Conservation (phyloP, 2,888 invertebrate species). For the Drosophila merina region DNA sequence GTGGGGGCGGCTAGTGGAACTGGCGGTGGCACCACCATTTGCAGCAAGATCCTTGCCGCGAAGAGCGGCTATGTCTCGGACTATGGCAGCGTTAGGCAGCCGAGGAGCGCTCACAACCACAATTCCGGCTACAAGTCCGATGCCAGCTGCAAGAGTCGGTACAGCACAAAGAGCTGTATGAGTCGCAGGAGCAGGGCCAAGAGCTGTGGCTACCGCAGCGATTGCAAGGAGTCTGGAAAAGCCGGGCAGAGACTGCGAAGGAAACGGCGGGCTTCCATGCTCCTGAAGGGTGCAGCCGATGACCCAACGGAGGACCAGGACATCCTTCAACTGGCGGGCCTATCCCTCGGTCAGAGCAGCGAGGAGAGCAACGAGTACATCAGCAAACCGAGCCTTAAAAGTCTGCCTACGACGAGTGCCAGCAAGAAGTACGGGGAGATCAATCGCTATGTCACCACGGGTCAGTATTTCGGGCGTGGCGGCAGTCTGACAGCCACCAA, state of each 20-base stretch:
- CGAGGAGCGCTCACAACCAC: slow-evolving; percentile 71
- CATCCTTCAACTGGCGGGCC: slow-evolving; percentile 86
- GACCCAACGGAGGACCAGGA: slow-evolving; percentile 85
- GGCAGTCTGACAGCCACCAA: slow-evolving; percentile 21
- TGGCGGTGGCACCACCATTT: slow-evolving; percentile 82
- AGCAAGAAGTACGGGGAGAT: slow-evolving; percentile 84
- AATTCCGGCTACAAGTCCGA: slow-evolving; percentile 87
- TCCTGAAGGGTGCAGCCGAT: slow-evolving; percentile 84
- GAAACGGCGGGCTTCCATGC: slow-evolving; percentile 74
- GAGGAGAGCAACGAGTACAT: slow-evolving; percentile 83
- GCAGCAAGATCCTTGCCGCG: slow-evolving; percentile 83
- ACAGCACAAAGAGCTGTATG: slow-evolving; percentile 86
- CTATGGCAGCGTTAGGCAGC: slow-evolving; percentile 84
- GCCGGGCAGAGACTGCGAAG: slow-evolving; percentile 79
- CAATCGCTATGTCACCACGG: slow-evolving; percentile 84
- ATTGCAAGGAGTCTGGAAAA: slow-evolving; percentile 80
- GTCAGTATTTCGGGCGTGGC: slow-evolving; percentile 81
- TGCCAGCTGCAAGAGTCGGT: slow-evolving; percentile 87
- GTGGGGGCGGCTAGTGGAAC: slow-evolving; percentile 81
- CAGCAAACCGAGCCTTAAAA: slow-evolving; percentile 81
- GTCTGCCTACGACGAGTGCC: slow-evolving; percentile 79
- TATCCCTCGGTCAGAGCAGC: slow-evolving; percentile 86
- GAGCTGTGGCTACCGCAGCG: slow-evolving; percentile 82
- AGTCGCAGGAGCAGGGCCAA: slow-evolving; percentile 85
- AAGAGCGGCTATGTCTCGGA: slow-evolving; percentile 86